Conservation (phyloP, 2,797 vertebrate genomes). For the Rhynchonycteris naso region DNA sequence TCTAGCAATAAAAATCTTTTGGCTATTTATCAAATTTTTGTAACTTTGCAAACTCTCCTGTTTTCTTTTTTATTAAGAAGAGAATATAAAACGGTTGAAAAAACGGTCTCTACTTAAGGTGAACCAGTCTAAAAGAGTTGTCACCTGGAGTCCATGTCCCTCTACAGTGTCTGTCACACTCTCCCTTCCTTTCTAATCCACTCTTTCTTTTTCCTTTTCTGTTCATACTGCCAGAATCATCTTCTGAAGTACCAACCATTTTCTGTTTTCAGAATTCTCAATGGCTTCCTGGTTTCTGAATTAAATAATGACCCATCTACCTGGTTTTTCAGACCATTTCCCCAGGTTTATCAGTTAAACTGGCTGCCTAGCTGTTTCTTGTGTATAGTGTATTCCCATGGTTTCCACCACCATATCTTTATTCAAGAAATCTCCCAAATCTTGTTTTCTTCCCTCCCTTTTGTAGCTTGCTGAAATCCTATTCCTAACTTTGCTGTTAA, state of each 20-base stretch:
- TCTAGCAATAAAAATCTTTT: not conserved
- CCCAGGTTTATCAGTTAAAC: not conserved
- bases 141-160: not conserved
- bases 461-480: not conserved
- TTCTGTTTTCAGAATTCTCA: not conserved
- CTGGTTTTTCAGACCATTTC: not conserved
- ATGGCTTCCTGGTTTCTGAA: not conserved
- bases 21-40: not conserved
- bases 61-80: slow-evolving; percentile 25
- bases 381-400: not conserved
- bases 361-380: not conserved
- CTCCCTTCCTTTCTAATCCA: not conserved
- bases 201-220: not conserved
- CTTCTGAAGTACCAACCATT: not conserved
- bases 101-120: not conserved
- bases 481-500: not conserved
- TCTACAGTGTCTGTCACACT: not conserved
- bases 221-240: not conserved
- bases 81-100: not conserved
- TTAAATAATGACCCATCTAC: not conserved
- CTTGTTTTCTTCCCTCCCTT: not conserved
- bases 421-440: not conserved
- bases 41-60: not conserved
- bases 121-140: not conserved
- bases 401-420: not conserved